Evolutionary conservation across 2,113 vertebrate species (phyloP), one percentile per base, ranked within the genome.

Genomic region (Amia ocellicauda): DNA sequence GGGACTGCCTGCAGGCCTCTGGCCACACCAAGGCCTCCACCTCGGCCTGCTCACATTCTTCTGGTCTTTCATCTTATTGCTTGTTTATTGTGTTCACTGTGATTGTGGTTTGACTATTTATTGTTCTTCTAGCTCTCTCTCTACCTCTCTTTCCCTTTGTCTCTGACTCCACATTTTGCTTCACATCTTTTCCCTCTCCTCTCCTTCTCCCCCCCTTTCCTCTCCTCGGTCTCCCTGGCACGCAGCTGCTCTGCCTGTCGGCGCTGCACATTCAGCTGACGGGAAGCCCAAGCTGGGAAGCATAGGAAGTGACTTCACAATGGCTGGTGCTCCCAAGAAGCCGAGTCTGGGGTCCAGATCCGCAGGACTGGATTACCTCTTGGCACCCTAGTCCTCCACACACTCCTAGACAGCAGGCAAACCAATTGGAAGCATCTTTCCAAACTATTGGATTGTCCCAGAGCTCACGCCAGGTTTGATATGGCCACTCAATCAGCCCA

Each of bases 281-380:
- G 60, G 20, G 40, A 17, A 31, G 40, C n/a, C 29, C 52, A 28
- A 20, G 53, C 50, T 47, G 41, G 60, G 23, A n/a, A 40, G 49
- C 20, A 62, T 60, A 72, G 59, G 71, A 78, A 66, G 66, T 67
- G 59, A 74, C 57, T 36, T 74, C 59, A 70, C 53, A 68, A 54
- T 60, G 31, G 16, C 43, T 23, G 3, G 9, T 27, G 29, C 29
- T 57, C 36, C 40, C 22, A 19, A 14, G 28, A 9, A 40, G 56
- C 10, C 19, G 19, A 13, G 28, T 20, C 56, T 41, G 31, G 16
- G 56, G 14, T 41, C 31, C 28, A 58, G 40, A 22, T 41, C 56
- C 17, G 56, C 56, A 58, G 17, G 14, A 29, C 31, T 58, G 31
- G 56, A 22, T 58, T 58, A 40, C 56, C 56, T 41, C 22, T 41